Conservation (phyloP, 2,797 vertebrate species). For the Borostomias antarcticus region DNA sequence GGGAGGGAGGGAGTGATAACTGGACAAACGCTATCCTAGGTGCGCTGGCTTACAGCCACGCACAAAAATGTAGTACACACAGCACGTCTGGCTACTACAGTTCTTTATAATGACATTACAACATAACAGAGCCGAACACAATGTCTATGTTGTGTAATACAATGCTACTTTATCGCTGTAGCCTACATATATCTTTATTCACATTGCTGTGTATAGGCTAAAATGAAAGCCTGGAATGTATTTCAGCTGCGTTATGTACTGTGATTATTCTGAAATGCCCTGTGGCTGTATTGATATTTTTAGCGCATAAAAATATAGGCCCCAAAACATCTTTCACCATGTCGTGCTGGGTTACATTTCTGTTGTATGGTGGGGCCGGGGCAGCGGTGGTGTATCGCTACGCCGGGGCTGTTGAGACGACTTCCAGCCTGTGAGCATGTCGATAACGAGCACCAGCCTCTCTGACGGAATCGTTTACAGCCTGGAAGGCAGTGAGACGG, state of each 20-base stretch:
- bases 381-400: background rate
- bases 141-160: background rate
- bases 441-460: constrained; percentile 70
- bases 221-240: background rate
- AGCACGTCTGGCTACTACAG: background rate
- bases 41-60: too few relatives aligned
- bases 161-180: too few relatives aligned
- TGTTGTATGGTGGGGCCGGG: too few relatives aligned
- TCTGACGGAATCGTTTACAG: constrained; percentile 70
- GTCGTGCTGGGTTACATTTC: background rate
- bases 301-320: background rate
- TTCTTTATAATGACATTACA: background rate
- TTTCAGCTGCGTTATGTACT: background rate
- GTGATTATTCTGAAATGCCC: background rate
- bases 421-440: constrained; percentile 55
- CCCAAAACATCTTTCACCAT: background rate
- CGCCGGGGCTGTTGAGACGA: constrained; percentile 31
- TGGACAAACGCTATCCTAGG: too few relatives aligned
- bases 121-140: background rate
- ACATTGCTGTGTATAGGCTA: background rate
- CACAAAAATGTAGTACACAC: background rate
- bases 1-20: too few relatives aligned
- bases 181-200: background rate
- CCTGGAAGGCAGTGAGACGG: constrained; percentile 63
- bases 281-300: background rate